Evolutionary conservation across 1,140 invertebrate genomes (phyloP), one percentile per base, ranked within the genome.

Genomic region (Drosophila seguyi): DNA sequence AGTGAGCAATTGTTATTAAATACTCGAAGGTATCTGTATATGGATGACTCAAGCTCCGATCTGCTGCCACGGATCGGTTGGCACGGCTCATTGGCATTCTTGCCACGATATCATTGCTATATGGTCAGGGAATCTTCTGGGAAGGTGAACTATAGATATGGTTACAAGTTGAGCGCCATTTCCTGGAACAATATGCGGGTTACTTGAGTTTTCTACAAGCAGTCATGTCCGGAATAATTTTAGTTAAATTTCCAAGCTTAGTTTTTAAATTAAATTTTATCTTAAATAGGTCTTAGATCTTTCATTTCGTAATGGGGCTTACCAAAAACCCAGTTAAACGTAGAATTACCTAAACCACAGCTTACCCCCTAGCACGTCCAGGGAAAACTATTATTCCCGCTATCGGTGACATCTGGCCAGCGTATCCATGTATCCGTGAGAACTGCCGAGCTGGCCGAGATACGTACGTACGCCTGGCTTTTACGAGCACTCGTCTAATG

Each of bases 401-500:
- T 59, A 72, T 72, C 66, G 52, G 36, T 41, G 66, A 58, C 68
- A 72, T 72, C 69, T 72, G 22, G 42, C 66, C 53, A 41, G 22
- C 44, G 66, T 18, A 27, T 29, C n/a, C 27, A 29, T 2, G 62
- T 11, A 48, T 36, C 66, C 67, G 67, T 73, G 69, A 73, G 69
- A 73, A 73, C 53, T 25, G 53, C n/a, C 53, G 14, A 10, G 38
- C 10, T 61, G 63, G 41, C 31, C 14, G 60, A 38, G 65, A 68
- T 65, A 31, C 31, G 31, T 31, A 31, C 22, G 45, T n/a, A n/a
- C n/a, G n/a, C 6, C 5, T 18, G 29, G 31, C 22, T 77, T 76
- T 77, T 77, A 77, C 74, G 62, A 77, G 47, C 41, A 44, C 62
- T 67, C 73, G 56, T 77, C 74, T 77, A 77, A 77, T 77, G 74